Conservation (phyloP, 2,888 invertebrate species). For the Phaedon cochleariae region DNA sequence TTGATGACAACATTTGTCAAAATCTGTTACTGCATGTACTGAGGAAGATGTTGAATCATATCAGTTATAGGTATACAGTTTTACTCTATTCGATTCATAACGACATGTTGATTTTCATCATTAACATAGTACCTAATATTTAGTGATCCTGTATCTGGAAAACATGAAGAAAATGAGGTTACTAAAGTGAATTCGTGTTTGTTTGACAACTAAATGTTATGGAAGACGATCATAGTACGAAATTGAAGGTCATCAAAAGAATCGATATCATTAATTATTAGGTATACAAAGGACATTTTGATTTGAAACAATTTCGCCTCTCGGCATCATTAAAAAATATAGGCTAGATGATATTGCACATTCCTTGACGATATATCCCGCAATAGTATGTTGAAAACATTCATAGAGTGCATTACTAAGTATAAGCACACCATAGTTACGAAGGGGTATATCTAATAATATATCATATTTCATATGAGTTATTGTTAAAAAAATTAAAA, state of each 20-base stretch:
- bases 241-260: neutral
- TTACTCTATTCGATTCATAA: too few relatives aligned
- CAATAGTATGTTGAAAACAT: neutral
- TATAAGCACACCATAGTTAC: constrained; percentile 37
- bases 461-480: constrained; percentile 34
- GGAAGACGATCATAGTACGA: neutral
- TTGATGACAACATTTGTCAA: too few relatives aligned
- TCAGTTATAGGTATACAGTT: too few relatives aligned
- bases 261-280: neutral
- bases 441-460: constrained; percentile 25
- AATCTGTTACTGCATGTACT: too few relatives aligned
- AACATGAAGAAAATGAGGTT: too few relatives aligned
- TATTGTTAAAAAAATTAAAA: constrained; percentile 37
- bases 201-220: neutral
- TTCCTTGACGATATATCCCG: constrained; percentile 29
- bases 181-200: too few relatives aligned
- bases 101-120: too few relatives aligned
- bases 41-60: neutral
- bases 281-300: too few relatives aligned
- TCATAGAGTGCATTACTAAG: constrained; percentile 6
- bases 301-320: neutral
- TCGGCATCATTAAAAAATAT: neutral
- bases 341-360: constrained; percentile 49
- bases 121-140: too few relatives aligned
- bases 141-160: too few relatives aligned